phyloP scores from a whole-genome alignment of 2,113 vertebrate species.

The Callionymus lyra region DNA sequence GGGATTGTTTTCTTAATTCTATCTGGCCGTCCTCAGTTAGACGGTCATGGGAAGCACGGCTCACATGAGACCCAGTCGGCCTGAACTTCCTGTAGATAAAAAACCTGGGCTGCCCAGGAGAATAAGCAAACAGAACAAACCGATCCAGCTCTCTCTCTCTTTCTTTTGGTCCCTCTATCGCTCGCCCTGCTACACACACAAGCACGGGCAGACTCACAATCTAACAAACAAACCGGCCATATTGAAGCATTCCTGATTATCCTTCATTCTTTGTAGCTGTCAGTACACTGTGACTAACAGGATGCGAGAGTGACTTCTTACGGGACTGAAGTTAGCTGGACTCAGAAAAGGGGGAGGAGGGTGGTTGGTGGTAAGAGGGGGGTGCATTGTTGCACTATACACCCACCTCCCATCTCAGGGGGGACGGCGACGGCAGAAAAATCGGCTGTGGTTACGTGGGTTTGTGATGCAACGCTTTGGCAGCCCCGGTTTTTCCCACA shows the following conservation, averaged over 20 bases:
- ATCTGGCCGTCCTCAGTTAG: constrained; percentile 30
- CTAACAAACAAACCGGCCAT: constrained; percentile 44
- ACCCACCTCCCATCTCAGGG: constrained; percentile 24
- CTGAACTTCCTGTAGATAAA: constrained; percentile 70
- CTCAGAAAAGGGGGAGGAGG: constrained; percentile 25
- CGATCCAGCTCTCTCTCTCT: neutral
- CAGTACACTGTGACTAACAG: constrained; percentile 57
- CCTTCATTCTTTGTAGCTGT: constrained; percentile 52
- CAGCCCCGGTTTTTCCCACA: constrained; percentile 51
- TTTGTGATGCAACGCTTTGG: constrained; percentile 56
- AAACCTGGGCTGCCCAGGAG: constrained; percentile 42
- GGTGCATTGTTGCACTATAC: constrained; percentile 27
- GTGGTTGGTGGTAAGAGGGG: no score
- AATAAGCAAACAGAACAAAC: constrained; percentile 49
- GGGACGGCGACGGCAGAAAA: constrained; percentile 23
- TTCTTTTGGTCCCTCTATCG: neutral
- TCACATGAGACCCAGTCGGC: constrained; percentile 59
- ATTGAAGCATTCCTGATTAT: constrained; percentile 49
- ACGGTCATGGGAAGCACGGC: constrained; percentile 56
- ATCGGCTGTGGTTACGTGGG: constrained; percentile 47
- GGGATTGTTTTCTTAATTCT: constrained; percentile 8
- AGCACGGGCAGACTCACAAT: constrained; percentile 23
- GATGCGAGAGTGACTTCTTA: constrained; percentile 50
- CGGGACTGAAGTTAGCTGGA: constrained; percentile 44
- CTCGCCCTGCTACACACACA: constrained; percentile 19